phyloP scores from a whole-genome alignment of 2,113 vertebrate species.

The Pachypanchax playfairii region DNA sequence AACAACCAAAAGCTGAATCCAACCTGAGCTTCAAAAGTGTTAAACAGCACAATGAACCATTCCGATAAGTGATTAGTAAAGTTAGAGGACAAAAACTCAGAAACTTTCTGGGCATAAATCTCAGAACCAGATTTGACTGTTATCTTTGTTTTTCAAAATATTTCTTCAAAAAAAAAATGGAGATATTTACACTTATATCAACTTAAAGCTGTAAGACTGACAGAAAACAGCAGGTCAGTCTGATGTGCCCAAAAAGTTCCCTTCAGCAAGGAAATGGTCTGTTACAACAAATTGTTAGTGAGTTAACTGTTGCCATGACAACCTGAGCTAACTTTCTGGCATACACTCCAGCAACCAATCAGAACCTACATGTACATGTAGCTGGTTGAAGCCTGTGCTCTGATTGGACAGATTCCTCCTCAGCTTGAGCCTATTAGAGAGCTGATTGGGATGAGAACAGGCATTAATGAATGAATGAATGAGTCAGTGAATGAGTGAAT shows the following conservation, averaged over 20 bases:
- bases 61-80: not conserved
- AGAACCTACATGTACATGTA: conserved; percentile 73
- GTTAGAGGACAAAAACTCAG: conserved; percentile 13
- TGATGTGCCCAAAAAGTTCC: conserved; percentile 12
- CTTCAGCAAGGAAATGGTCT: not conserved
- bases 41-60: not conserved
- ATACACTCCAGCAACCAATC: conserved; percentile 31
- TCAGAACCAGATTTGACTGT: not conserved
- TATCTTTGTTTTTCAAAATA: too few relatives aligned
- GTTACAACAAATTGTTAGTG: not conserved
- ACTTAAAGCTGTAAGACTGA: not conserved
- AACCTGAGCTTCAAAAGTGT: conserved; percentile 2
- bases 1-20: not conserved
- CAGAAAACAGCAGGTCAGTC: not conserved
- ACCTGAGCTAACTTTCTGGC: not conserved
- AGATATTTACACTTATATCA: too few relatives aligned
- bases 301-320: not conserved
- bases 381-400: conserved; percentile 51
- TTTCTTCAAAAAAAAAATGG: not conserved
- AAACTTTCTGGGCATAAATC: conserved; percentile 15
- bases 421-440: conserved; percentile 47
- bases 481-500: not conserved
- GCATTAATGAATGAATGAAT: conserved; percentile 11
- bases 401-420: conserved; percentile 73
- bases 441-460: conserved; percentile 54